Evolutionary conservation across 2,113 vertebrate genomes (phyloP).

Genomic region (Trematomus loennbergii): DNA sequence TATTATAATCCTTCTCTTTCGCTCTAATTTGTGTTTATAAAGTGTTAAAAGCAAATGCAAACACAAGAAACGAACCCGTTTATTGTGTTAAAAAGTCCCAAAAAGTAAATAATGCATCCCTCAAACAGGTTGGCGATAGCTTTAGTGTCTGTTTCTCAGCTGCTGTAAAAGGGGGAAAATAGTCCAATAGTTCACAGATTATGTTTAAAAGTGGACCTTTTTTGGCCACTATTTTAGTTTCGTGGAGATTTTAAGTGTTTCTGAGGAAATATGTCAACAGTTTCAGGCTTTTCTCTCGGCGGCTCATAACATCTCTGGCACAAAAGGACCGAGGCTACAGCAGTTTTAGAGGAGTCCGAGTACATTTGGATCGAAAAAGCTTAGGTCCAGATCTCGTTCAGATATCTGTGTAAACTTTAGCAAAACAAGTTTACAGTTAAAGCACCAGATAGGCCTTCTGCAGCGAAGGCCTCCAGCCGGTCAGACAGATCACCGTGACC

Average conservation of each 20-base stretch:
- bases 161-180: neutral
- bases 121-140: neutral
- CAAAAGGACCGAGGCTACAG: neutral
- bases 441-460: slow-evolving; percentile 19
- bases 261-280: neutral
- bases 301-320: neutral
- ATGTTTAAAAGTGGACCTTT: neutral
- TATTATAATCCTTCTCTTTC: too few species aligned
- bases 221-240: neutral
- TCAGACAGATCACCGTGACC: slow-evolving; percentile 30
- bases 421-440: slow-evolving; percentile 47
- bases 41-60: neutral
- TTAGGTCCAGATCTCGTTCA: slow-evolving; percentile 18
- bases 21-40: neutral
- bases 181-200: neutral
- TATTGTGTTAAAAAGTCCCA: too few species aligned
- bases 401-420: neutral
- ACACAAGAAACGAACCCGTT: neutral
- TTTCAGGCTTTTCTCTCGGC: neutral
- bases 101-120: neutral
- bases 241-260: neutral
- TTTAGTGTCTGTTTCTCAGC: too few species aligned
- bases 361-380: neutral
- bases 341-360: neutral
- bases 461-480: slow-evolving; percentile 3